Evolutionary conservation across 2,888 invertebrate genomes (phyloP).

Genomic region (Nymphalis urticae): DNA sequence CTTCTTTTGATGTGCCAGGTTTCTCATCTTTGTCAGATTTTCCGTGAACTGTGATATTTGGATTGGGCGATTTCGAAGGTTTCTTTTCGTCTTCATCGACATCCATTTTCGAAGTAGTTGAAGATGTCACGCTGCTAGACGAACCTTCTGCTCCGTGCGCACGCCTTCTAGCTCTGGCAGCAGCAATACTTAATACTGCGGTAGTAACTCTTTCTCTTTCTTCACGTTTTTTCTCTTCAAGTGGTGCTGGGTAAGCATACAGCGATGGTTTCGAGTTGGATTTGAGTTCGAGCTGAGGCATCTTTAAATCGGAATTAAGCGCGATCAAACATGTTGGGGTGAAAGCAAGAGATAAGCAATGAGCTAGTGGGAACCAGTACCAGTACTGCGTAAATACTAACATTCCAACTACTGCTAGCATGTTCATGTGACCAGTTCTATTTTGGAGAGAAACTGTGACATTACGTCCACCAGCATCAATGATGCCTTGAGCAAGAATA

Average conservation of each 20-base stretch:
- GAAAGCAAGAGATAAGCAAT: constrained; percentile 97
- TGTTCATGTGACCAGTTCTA: constrained; percentile 97
- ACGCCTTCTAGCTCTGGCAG: constrained; percentile 94
- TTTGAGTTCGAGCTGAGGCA: constrained; percentile 95
- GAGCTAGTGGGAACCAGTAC: constrained; percentile 99
- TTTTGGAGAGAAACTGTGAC: constrained; percentile 97
- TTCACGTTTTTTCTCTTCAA: constrained; percentile 99
- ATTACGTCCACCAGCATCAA: constrained; percentile 96
- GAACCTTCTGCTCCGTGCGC: constrained; percentile 87
- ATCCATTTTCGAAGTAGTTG: constrained; percentile 91
- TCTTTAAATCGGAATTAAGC: constrained; percentile 94
- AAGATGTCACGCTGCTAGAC: constrained; percentile 80
- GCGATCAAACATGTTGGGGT: constrained; percentile 97
- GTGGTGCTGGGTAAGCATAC: constrained; percentile 97
- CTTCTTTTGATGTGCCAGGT: constrained; percentile 73
- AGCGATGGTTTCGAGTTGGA: constrained; percentile 97
- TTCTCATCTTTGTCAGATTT: constrained; percentile 68
- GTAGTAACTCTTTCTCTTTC: constrained; percentile 98
- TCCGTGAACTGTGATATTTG: constrained; percentile 76
- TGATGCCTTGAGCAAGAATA: constrained; percentile 95
- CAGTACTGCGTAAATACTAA: constrained; percentile 99
- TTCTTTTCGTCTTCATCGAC: constrained; percentile 86
- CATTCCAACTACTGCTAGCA: constrained; percentile 98
- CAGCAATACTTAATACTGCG: constrained; percentile 95
- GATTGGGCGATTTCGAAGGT: constrained; percentile 72